Conservation (phyloP, 2,113 vertebrate species). For the Heliornis fulica region DNA sequence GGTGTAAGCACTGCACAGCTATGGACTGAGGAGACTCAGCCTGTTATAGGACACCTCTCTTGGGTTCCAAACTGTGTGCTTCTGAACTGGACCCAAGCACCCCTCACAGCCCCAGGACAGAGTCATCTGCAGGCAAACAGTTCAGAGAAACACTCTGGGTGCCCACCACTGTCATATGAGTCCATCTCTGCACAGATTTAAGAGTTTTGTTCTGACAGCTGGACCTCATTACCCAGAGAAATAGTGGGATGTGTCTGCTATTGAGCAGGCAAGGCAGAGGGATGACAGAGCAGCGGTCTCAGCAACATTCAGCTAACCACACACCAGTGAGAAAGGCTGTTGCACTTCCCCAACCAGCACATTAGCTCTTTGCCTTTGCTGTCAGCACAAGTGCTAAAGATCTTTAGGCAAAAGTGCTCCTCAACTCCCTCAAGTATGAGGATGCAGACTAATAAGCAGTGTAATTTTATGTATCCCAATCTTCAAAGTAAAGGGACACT, state of each 20-base stretch:
- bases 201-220: not conserved
- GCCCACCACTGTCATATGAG: accelerated
- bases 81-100: not conserved
- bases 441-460: not conserved
- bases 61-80: not conserved
- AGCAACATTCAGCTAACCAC: not conserved
- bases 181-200: not conserved
- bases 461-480: not conserved
- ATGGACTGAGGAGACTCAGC: not conserved
- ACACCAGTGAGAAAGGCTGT: not conserved
- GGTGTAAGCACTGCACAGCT: not conserved
- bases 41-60: not conserved
- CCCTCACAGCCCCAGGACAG: not conserved
- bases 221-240: not conserved
- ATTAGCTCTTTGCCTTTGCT: conserved; percentile 15
- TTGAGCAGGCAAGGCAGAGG: not conserved
- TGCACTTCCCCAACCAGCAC: not conserved
- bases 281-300: not conserved
- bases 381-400: not conserved
- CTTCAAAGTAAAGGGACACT: conserved; percentile 3
- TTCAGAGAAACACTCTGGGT: not conserved
- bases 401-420: not conserved
- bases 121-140: not conserved
- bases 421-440: not conserved
- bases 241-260: not conserved